Evolutionary conservation across 1,140 invertebrate species (phyloP), one percentile per base, ranked within the genome.

Genomic region (Episyrphus balteatus): DNA sequence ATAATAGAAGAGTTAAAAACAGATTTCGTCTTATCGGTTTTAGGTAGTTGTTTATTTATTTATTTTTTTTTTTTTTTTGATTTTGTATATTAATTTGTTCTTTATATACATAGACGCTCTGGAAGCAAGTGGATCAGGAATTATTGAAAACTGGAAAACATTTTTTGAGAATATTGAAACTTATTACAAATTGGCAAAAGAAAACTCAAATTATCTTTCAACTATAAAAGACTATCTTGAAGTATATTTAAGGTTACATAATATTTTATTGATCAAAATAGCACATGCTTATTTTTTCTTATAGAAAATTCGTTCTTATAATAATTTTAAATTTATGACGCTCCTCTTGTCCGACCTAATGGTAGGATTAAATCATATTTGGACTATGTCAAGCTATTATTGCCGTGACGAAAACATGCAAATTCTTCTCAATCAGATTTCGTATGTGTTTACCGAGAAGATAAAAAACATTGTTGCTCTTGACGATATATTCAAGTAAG

Each of bases 131-230:
- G 58, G 76, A 5, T 79, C 77, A 1, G 54, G 68, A 3, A 65
- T 72, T 36, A 55, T 71, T 7, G 56, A 57, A 12, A 67, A 68
- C 14, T 82, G 84, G 62, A 63, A 73, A 34, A 61, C 66, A 44
- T 71, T 74, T 34, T 56, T 75, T 49, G 60, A 72, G 1, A 79
- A 81, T 41, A 66, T 92, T 0, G 72, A 80, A 46, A 80, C 81
- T 40, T 72, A 79, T 53, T 86, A 84, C 50, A 74, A 78, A n/a
- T 73, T 87, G 56, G 84, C 89, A 1, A 82, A 83, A 55, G 87
- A 93, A 55, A 93, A 92, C 62, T 76, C 84, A 1, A 82, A 88
- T 50, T 92, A 92, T 68, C 62, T 94, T 10, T 80, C 77, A 0
- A 90, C 88, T 1, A 70, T 92, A 11, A 75, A 83, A 49, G 74